Base-by-base conservation (phyloP, 2,888 invertebrate genomes). In the Pheosia gnoma region DNA sequence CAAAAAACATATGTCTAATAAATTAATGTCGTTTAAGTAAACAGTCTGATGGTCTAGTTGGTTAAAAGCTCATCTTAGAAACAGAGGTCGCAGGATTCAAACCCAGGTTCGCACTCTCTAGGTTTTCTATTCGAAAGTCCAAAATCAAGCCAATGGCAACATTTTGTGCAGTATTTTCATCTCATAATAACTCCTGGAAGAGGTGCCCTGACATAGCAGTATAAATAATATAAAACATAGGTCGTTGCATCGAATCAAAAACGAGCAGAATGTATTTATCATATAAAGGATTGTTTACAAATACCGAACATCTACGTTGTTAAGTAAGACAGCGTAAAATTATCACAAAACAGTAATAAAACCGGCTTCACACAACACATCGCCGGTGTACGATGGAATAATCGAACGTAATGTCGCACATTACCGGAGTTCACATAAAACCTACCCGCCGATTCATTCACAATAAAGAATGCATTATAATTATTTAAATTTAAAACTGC, bases 401-500 rank as follows among this genome's bases (percentile, higher is more conserved):
- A 75, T 75, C 69, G 69, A 74, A 70, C 67, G 66, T 70, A 72
- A 72, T 67, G 67, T 72, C 61, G 69, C 45, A 68, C 67, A 70
- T 70, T 66, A 68, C 66, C 71, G 71, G 72, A 71, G 73, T 71
- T 54, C 36, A 73, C 65, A 66, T 62, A 69, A 67, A 70, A 52
- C 65, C 68, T 63, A 68, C 58, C 61, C 43, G 59, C 62, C 66
- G 63, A 75, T 67, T 70, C 76, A 74, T 72, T 75, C 74, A 79
- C 66, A 69, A 80, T 70, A 71, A 73, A 74, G 66, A 75, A 70
- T 76, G 77, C 77, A 75, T 80, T 71, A 75, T 79, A 81, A 79
- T 80, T 83, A 84, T 84, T 84, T 79, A 85, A 84, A 84, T 85
- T 79, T 81, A 78, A 82, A 78, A 81, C 77, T 76, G 78, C 79